Evolutionary conservation across 2,888 invertebrate species (phyloP).

Genomic region (Cryptocephalus moraei): DNA sequence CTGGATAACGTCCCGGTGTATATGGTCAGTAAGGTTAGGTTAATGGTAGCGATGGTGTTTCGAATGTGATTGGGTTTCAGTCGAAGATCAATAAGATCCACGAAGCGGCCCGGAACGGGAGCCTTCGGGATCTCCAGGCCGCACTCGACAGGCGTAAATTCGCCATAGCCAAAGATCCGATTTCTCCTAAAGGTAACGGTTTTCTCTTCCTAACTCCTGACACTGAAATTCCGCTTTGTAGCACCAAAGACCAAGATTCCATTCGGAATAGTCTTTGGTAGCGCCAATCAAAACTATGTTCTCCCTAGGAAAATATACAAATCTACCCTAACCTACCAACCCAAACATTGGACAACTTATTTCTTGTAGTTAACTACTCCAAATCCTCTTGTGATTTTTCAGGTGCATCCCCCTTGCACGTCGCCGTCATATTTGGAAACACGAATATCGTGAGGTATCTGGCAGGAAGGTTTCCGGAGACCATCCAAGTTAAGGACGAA

Average conservation of each 20-base stretch:
- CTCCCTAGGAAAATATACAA: too few species aligned
- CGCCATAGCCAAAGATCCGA: slow-evolving; percentile 76
- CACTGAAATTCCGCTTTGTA: too few species aligned
- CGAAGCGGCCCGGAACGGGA: slow-evolving; percentile 74
- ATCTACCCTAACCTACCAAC: too few species aligned
- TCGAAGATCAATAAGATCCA: slow-evolving; percentile 85
- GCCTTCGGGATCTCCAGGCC: slow-evolving; percentile 72
- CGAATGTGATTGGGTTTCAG: slow-evolving; percentile 40
- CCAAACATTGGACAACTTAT: too few species aligned
- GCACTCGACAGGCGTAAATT: slow-evolving; percentile 83
- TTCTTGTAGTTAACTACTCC: too few species aligned
- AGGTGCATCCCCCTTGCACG: slow-evolving; percentile 78
- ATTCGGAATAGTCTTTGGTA: neutral
- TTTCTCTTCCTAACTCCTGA: too few species aligned
- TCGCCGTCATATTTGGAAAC: slow-evolving; percentile 75
- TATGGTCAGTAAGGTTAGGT: slow-evolving; percentile 48
- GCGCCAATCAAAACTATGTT: neutral
- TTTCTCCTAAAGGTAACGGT: slow-evolving; percentile 50
- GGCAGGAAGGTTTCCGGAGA: slow-evolving; percentile 76
- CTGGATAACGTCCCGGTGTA: slow-evolving; percentile 78
- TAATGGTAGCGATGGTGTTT: neutral
- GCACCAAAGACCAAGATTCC: too few species aligned
- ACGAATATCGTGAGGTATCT: slow-evolving; percentile 66
- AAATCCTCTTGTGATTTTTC: neutral
- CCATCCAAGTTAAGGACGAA: slow-evolving; percentile 60